A percentile compares a stretch with the other conserved stretches of the same genome.
Evolutionary conservation across 2,797 vertebrate species (phyloP).

Genomic region (Etheostoma perlongum): DNA sequence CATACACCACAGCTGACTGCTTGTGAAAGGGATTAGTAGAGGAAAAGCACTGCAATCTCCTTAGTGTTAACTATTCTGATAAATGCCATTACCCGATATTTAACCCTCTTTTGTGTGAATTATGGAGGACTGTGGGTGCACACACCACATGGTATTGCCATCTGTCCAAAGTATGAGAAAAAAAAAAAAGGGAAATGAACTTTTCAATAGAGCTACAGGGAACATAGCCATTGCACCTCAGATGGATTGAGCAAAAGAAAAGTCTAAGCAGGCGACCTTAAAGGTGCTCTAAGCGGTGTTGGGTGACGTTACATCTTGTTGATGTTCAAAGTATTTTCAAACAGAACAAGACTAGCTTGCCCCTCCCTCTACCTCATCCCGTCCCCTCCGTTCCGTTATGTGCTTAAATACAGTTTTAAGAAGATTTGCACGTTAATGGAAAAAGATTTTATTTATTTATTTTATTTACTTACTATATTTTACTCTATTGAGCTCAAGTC

Average conservation of each 20-base stretch:
- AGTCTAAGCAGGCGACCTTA: conserved; percentile 12
- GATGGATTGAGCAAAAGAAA: conserved; percentile 53
- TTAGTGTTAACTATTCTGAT: conserved; percentile 44
- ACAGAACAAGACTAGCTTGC: too few relatives aligned
- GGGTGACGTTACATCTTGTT: too few relatives aligned
- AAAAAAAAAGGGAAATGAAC: conserved; percentile 54
- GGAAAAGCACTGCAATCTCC: conserved; percentile 7
- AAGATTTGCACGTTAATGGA: conserved; percentile 12
- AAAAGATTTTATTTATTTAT: conserved; percentile 18
- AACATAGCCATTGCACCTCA: conserved; percentile 46
- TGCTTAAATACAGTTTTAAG: neutral
- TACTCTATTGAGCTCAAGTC: conserved; percentile 35
- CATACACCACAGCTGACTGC: conserved; percentile 13
- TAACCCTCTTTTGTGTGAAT: conserved; percentile 74
- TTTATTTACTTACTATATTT: conserved; percentile 32
- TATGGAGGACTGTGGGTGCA: conserved; percentile 65
- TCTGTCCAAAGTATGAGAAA: conserved; percentile 66
- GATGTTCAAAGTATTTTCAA: too few relatives aligned
- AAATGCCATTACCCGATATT: conserved; percentile 69
- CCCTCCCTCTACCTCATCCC: too few relatives aligned
- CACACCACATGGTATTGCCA: conserved; percentile 76
- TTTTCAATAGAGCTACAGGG: conserved; percentile 55
- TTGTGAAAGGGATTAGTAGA: conserved; percentile 28
- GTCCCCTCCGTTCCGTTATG: neutral
- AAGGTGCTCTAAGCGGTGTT: too few relatives aligned